Percentiles rank a stretch among this genome's conserved stretches.
Conservation (phyloP, 2,113 vertebrate genomes). For the Taurulus bubalis region DNA sequence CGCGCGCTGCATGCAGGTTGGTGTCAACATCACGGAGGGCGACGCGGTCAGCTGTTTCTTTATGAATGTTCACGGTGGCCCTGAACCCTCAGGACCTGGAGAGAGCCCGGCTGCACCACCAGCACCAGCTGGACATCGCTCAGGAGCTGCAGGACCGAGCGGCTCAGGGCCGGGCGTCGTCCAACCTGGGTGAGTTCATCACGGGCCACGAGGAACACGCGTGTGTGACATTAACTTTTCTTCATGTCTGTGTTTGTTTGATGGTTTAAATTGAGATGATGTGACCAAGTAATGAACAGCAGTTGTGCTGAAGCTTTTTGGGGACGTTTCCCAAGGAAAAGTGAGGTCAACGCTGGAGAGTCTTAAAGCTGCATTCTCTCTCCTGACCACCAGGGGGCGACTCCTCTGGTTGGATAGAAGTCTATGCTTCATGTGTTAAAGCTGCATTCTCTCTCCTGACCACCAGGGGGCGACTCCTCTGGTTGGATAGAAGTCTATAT, state of each 20-base stretch:
- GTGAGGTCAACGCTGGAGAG: too few species aligned
- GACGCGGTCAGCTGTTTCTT: neutral
- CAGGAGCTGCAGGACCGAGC: slow-evolving; percentile 93
- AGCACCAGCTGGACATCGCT: slow-evolving; percentile 91
- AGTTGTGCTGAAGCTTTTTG: too few species aligned
- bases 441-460: neutral
- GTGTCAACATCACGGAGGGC: neutral
- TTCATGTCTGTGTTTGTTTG: neutral
- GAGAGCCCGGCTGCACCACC: slow-evolving; percentile 92
- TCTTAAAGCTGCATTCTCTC: neutral
- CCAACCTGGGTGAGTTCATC: slow-evolving; percentile 89
- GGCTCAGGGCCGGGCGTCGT: slow-evolving; percentile 94
- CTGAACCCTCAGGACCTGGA: slow-evolving; percentile 87
- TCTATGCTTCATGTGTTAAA: neutral
- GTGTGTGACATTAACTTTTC: too few species aligned
- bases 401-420: too few species aligned
- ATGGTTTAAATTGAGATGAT: neutral
- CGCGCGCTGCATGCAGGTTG: slow-evolving; percentile 93
- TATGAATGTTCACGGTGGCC: neutral
- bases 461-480: too few species aligned
- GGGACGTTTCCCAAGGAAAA: too few species aligned
- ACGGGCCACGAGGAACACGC: too few species aligned
- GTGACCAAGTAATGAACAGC: neutral
- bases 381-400: too few species aligned
- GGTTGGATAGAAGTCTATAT: too few species aligned